These are phyloP conservation scores for Bombyx mandarina DNA, from an alignment of 1,140 invertebrate species.

Conservation along the genomic window DNA sequence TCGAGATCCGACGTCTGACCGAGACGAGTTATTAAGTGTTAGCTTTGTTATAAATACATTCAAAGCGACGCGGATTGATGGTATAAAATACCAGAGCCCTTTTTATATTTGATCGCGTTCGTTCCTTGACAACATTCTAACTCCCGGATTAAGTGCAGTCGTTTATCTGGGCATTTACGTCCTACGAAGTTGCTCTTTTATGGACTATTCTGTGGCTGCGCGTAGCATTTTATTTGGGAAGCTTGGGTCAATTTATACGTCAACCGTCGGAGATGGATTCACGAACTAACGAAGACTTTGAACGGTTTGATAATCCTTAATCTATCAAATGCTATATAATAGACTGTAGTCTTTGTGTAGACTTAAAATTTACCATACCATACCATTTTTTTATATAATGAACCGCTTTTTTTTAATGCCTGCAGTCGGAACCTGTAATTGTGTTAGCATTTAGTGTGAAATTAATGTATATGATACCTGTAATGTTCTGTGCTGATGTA, in stretches of 20 bases:
- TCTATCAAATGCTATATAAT: too few relatives aligned
- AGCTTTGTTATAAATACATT: constrained; percentile 62
- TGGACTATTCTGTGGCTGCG: constrained; percentile 26
- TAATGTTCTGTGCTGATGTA: too few relatives aligned
- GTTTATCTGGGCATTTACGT: constrained; percentile 50
- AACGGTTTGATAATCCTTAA: neutral
- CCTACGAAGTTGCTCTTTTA: constrained; percentile 38
- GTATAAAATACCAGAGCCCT: constrained; percentile 39
- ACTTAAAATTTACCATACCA: too few relatives aligned
- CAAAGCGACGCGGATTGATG: constrained; percentile 57
- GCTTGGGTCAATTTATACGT: constrained; percentile 11
- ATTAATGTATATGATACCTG: too few relatives aligned
- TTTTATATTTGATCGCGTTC: constrained; percentile 50
- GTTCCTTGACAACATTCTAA: constrained; percentile 57
- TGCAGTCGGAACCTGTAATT: too few relatives aligned
- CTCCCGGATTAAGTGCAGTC: constrained; percentile 53
- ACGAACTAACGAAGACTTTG: neutral
- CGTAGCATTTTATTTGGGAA: constrained; percentile 30
- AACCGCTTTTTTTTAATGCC: too few relatives aligned
- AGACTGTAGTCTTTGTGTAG: too few relatives aligned
- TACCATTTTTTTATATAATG: too few relatives aligned
- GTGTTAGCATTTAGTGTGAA: too few relatives aligned
- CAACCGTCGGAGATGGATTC: neutral
- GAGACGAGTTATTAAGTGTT: constrained; percentile 54
- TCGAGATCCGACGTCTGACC: constrained; percentile 25